Conservation (phyloP, 2,797 vertebrate species). For the Dendrocincla fuliginosa region DNA sequence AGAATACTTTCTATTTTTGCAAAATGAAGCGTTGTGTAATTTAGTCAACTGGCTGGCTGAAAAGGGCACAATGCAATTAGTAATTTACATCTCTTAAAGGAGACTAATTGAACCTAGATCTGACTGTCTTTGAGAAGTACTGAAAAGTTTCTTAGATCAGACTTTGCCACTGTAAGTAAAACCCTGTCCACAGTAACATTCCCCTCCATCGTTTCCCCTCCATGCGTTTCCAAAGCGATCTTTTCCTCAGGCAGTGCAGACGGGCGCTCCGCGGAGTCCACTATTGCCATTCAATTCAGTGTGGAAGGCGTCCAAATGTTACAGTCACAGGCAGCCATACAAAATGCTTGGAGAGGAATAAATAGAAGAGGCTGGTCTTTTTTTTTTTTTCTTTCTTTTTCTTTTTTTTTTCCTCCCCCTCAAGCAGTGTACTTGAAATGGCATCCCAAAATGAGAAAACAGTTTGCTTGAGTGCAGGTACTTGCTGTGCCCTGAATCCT, state of each 20-base stretch:
- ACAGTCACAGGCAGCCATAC: not conserved
- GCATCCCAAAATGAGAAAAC: not conserved
- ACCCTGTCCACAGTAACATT: not conserved
- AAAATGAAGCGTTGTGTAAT: not conserved
- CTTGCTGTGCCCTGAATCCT: not conserved
- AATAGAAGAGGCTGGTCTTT: not conserved
- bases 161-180: not conserved
- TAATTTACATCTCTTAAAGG: constrained; percentile 8
- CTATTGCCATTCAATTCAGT: not conserved
- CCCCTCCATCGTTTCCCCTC: not conserved
- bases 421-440: not conserved
- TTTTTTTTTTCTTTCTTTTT: not conserved
- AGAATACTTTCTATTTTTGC: not conserved
- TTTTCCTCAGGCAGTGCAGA: not conserved
- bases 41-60: not conserved
- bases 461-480: not conserved
- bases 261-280: rapidly evolving
- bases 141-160: not conserved
- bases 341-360: not conserved
- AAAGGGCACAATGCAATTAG: not conserved
- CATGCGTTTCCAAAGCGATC: not conserved
- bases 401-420: not conserved
- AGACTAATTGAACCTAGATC: not conserved
- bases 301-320: not conserved
- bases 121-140: not conserved